Percentiles rank a stretch among this genome's conserved stretches.
Evolutionary conservation across 2,113 vertebrate genomes (phyloP).

Genomic region (Delphinapterus leucas): DNA sequence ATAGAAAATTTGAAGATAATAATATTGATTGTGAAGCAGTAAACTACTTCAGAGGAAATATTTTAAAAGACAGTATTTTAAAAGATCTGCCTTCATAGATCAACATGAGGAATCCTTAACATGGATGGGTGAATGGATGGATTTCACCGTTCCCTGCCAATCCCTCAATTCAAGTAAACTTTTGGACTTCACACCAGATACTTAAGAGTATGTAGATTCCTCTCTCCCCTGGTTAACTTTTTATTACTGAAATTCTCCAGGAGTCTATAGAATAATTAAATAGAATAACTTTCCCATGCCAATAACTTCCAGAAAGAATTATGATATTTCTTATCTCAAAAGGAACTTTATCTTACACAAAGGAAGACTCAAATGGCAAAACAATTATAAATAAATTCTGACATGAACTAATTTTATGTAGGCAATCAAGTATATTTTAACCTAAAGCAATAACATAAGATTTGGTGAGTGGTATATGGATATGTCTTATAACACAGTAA

Average conservation of each 20-base stretch:
- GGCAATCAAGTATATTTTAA: conserved; percentile 5
- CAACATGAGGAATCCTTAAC: background rate
- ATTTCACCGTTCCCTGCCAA: background rate
- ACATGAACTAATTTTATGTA: background rate
- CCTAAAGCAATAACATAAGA: background rate
- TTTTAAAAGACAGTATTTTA: conserved; percentile 20
- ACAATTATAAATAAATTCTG: background rate
- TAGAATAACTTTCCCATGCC: background rate
- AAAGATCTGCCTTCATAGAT: background rate
- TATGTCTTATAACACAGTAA: background rate
- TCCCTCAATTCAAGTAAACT: background rate
- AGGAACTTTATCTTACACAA: background rate
- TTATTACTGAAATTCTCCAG: background rate
- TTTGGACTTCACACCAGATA: background rate
- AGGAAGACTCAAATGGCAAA: background rate
- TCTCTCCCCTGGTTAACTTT: background rate
- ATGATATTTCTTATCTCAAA: background rate
- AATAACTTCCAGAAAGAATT: conserved; percentile 1
- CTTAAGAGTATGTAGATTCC: background rate
- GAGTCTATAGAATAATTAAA: background rate
- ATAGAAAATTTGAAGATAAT: conserved; percentile 2
- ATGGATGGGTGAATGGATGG: background rate
- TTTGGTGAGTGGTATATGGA: background rate
- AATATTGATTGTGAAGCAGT: background rate
- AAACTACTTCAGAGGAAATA: background rate